Percentiles rank a stretch among this genome's conserved stretches.
Evolutionary conservation across 2,888 invertebrate species (phyloP).

Genomic region (Petrophora chlorosata): DNA sequence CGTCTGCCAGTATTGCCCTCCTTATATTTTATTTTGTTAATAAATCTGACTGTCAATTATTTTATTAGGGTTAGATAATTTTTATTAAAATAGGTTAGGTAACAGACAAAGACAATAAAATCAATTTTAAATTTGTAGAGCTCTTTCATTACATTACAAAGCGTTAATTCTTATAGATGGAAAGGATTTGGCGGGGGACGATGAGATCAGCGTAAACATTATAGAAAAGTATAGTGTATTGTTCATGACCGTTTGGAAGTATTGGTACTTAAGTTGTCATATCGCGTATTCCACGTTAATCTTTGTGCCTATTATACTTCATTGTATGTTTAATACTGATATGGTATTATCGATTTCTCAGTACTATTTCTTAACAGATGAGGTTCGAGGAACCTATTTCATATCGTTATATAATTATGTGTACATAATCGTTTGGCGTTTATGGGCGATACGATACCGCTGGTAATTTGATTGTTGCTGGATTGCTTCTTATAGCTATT

Average conservation of each 20-base stretch:
- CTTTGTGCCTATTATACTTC: constrained; percentile 48
- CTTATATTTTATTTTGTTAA: too few species aligned
- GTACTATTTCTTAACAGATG: constrained; percentile 65
- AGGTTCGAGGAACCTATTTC: constrained; percentile 52
- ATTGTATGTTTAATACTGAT: constrained; percentile 46
- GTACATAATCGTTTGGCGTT: constrained; percentile 59
- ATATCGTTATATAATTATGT: too few species aligned
- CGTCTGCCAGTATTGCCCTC: too few species aligned
- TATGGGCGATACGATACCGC: constrained; percentile 69
- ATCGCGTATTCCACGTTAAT: constrained; percentile 48
- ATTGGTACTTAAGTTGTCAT: constrained; percentile 45
- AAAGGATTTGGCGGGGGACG: constrained; percentile 52
- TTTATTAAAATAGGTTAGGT: too few species aligned
- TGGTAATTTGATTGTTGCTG: constrained; percentile 63
- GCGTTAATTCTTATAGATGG: constrained; percentile 59
- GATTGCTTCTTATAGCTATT: constrained; percentile 56
- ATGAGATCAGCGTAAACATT: constrained; percentile 45
- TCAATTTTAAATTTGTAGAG: too few species aligned
- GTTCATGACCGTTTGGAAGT: constrained; percentile 52
- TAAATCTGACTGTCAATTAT: too few species aligned
- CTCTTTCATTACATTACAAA: too few species aligned
- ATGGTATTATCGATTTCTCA: constrained; percentile 63
- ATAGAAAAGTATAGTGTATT: constrained; percentile 41
- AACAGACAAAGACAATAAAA: too few species aligned
- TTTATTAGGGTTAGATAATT: too few species aligned